A percentile compares a stretch with the other conserved stretches of the same genome.
Conservation (phyloP, 2,113 vertebrate species). For the Hymenochirus boettgeri region DNA sequence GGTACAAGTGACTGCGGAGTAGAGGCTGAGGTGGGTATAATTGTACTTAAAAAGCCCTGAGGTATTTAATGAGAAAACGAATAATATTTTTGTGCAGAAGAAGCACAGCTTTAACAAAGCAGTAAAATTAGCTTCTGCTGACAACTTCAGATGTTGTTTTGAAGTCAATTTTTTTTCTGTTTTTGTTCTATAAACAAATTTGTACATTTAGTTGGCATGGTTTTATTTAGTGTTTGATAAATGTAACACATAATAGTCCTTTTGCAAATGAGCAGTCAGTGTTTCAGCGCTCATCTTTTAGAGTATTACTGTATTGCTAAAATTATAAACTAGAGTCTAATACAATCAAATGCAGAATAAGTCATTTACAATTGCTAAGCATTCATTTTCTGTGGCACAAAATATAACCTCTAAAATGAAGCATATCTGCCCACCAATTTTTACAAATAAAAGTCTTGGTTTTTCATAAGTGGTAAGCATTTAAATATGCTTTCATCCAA, state of each 20-base stretch:
- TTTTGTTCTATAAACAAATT: no score
- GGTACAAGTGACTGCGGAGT: no score
- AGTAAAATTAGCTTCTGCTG: no score
- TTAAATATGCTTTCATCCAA: conserved; percentile 63
- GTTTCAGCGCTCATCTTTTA: background rate
- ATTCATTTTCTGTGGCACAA: conserved; percentile 40
- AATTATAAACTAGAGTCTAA: background rate
- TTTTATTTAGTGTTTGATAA: background rate
- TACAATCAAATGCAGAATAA: conserved; percentile 12
- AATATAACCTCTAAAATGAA: conserved; percentile 45
- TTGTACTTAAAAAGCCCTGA: no score
- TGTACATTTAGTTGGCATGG: no score
- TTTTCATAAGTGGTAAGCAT: conserved; percentile 70
- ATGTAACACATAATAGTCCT: background rate
- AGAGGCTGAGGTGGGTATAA: no score
- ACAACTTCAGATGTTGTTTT: no score
- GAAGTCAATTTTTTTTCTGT: no score
- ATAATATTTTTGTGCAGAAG: no score
- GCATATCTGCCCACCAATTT: conserved; percentile 25
- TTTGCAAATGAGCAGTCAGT: background rate
- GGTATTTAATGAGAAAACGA: no score
- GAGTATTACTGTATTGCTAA: background rate
- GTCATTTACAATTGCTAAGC: conserved; percentile 29
- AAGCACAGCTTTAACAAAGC: no score
- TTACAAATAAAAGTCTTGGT: conserved; percentile 59